Base-by-base conservation (phyloP, 2,888 invertebrate species). In the Athripsodes cinereus region DNA sequence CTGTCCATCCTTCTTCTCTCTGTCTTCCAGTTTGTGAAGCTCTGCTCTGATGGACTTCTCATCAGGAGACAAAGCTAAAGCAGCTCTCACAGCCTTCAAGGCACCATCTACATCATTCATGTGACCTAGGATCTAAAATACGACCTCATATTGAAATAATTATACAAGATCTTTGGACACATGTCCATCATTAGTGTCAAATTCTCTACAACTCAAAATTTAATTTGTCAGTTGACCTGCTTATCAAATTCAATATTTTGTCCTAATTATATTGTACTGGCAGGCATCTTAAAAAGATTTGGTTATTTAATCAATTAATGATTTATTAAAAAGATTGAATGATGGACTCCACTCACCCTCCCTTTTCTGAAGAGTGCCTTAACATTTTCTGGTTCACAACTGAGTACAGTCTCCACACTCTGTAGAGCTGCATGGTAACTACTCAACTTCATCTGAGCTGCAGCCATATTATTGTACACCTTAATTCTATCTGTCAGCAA, bases 341-440 rank as follows among this genome's bases (percentile, higher is more conserved):
- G n/a, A n/a, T n/a, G n/a, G n/a, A n/a, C 6, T 26, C 26, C 16
- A 13, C 53, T 26, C 69, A 81, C 82, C 72, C 85, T 86, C 66
- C 88, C 89, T 78, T 94, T 92, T 68, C 96, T 84, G 71, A 88
- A 95, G 13, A 95, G 75, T 0, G 96, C 96, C 73, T 96, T 96
- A 0, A 92, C 87, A 76, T 96, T 96, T 60, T 85, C 76, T 0
- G 95, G 93, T 70, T 95, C 90, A 68, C 90, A 88, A 62, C 84
- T 80, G 13, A 96, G 75, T 1, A 96, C 96, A 68, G 85, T 81
- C 53, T 90, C 88, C 22, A 95, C 87, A 8, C 63, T 63, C 20
- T 55, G 49, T 21, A 94, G 76, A 5, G 95, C 95, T 10, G 90
- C 87, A 66, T 92, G 92, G 69, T 84, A 92, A 8, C 91, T 88